Base-by-base conservation (phyloP, 2,797 vertebrate genomes). In the Pitangus sulphuratus region DNA sequence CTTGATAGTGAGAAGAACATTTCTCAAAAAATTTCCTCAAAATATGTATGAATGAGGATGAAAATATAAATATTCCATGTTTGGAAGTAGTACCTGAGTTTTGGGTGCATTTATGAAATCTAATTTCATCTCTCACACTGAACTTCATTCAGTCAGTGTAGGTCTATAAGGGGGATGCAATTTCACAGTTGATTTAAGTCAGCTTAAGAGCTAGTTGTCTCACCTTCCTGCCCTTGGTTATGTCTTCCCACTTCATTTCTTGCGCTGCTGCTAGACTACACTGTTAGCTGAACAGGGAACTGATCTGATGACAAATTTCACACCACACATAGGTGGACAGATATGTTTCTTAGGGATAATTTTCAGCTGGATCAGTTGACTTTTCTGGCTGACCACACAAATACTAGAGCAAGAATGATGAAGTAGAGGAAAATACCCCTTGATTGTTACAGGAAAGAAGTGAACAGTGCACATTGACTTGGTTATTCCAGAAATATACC, bases 141-240 rank as follows among this genome's bases (percentile, higher is more conserved):
- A 89, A 84, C 45, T 78, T 90, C 40, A 58, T 50, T 79, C 35
- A 72, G 26, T 16, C 53, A 81, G 24, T 76, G 45, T 53, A 93
- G 65, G 39, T 75, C 45, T 86, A 17, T 71, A 50, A 90, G 62
- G n/a, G 39, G 18, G 17, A 81, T 87, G 30, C n/a, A 94, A 76
- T 84, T 94, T 89, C 80, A 92, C 45, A 72, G 80, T 24, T 94
- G 74, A 57, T 86, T 96, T 92, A 88, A 90, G n/a, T 40, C 50
- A 92, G 19, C 6, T 81, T 89, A 89, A 76, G n/a, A 84, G 48
- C 21, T 86, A 76, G 58, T 25, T 82, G 30, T 58, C 28, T 90
- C 54, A 84, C 35, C n/a, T 90, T 88, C 37, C 40, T 90, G 42
- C 50, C 42, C 26, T 84, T 89, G 39, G 26, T 84, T 94, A 31